Evolutionary conservation across 2,797 vertebrate species (phyloP).

Genomic region (Channallabes apus): DNA sequence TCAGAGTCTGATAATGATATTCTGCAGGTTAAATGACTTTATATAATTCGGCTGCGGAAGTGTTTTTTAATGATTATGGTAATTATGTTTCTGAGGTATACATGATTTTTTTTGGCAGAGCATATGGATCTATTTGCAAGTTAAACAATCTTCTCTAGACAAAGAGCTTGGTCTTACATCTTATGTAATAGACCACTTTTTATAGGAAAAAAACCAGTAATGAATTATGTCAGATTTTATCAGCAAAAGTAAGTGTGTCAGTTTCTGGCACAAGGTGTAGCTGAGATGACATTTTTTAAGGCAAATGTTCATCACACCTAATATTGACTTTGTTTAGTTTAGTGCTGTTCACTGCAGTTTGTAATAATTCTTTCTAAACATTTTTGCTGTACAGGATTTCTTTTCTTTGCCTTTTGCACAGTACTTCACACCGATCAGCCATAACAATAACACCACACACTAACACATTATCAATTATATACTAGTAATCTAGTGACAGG

Average conservation of each 20-base stretch:
- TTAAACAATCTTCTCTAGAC: background rate
- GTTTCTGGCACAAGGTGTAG: background rate
- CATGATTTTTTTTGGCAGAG: conserved; percentile 1
- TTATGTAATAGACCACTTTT: background rate
- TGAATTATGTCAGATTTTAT: background rate
- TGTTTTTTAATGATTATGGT: background rate
- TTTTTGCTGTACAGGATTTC: background rate
- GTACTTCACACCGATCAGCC: background rate
- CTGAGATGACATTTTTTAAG: background rate
- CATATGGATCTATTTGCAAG: background rate
- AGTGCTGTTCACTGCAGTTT: background rate
- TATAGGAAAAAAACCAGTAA: background rate
- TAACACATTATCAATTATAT: too few relatives aligned
- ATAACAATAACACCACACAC: too few relatives aligned
- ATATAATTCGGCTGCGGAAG: background rate
- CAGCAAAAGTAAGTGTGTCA: background rate
- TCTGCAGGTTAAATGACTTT: background rate
- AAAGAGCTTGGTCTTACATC: background rate
- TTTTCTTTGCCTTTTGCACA: background rate
- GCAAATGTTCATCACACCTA: background rate
- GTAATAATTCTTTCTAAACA: background rate
- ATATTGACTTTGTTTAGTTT: background rate
- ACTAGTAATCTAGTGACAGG: too few relatives aligned
- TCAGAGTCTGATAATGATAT: background rate
- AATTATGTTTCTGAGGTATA: background rate